Evolutionary conservation across 1,140 invertebrate genomes (phyloP).

Genomic region (Asobara japonica): DNA sequence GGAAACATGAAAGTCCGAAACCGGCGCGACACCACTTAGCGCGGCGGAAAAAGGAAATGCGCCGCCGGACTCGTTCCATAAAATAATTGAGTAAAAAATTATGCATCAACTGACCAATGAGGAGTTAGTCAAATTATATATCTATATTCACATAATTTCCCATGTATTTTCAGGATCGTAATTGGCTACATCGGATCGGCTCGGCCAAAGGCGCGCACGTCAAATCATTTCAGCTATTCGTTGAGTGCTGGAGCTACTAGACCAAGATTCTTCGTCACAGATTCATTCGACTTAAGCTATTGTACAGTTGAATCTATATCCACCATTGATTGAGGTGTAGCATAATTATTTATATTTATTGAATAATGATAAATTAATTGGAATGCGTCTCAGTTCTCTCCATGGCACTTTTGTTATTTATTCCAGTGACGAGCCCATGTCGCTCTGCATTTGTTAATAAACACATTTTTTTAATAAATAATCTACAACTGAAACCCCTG

Average conservation of each 20-base stretch:
- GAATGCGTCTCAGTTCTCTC: slow-evolving; percentile 22
- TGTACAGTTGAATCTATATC: slow-evolving; percentile 14
- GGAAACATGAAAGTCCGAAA: no score
- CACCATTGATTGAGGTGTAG: background rate
- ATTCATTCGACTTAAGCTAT: slow-evolving; percentile 9
- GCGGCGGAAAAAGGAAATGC: no score
- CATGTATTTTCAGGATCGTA: background rate
- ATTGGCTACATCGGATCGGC: background rate
- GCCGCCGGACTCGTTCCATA: no score
- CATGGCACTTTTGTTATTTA: slow-evolving; percentile 26
- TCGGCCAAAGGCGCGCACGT: slow-evolving; percentile 48
- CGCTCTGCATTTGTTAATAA: slow-evolving; percentile 52
- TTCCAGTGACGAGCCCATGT: slow-evolving; percentile 44
- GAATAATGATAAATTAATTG: background rate
- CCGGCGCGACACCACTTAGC: no score
- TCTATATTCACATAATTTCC: background rate
- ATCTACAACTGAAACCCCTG: no score
- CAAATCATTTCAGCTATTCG: slow-evolving; percentile 33
- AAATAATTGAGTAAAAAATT: no score
- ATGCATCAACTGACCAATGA: background rate
- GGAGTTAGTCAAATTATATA: background rate
- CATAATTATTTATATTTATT: slow-evolving; percentile 2
- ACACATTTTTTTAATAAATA: slow-evolving; percentile 37
- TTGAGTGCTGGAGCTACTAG: no score
- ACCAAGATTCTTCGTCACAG: background rate